Evolutionary conservation across 2,113 vertebrate species (phyloP).

Genomic region (Burhinus oedicnemus): DNA sequence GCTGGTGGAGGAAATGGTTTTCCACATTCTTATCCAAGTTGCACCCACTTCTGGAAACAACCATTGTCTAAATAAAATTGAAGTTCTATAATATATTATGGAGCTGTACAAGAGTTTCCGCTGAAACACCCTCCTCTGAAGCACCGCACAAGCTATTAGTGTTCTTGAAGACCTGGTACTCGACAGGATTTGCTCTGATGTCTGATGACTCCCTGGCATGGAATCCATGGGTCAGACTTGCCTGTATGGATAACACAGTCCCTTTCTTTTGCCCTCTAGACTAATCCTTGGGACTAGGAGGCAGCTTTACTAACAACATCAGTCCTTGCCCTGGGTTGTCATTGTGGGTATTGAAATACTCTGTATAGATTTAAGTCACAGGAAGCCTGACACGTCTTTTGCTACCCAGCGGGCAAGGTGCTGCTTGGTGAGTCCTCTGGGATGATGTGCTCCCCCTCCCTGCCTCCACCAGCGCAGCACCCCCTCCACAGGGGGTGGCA

Average conservation of each 20-base stretch:
- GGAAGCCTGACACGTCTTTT: not conserved
- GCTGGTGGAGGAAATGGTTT: not conserved
- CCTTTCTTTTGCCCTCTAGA: not conserved
- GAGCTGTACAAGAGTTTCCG: not conserved
- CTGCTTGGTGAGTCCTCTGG: not conserved
- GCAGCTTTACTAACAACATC: not conserved
- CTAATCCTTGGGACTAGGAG: not conserved
- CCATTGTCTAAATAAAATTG: not conserved
- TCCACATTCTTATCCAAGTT: not conserved
- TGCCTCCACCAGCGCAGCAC: not conserved
- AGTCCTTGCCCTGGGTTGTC: not conserved
- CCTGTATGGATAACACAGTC: rapidly evolving
- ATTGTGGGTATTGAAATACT: not conserved
- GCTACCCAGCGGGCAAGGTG: not conserved
- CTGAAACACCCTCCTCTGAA: not conserved
- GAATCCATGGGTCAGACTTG: not conserved
- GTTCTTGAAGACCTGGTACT: not conserved
- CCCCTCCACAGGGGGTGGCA: rapidly evolving
- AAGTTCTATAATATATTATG: not conserved
- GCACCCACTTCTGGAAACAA: not conserved
- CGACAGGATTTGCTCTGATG: not conserved
- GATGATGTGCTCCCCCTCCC: not conserved
- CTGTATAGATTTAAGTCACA: not conserved
- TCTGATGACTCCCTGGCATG: not conserved
- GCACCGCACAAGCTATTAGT: not conserved